These are phyloP conservation scores for Monomorium pharaonis DNA, from an alignment of 1,140 invertebrate genomes.

Conservation along the genomic window DNA sequence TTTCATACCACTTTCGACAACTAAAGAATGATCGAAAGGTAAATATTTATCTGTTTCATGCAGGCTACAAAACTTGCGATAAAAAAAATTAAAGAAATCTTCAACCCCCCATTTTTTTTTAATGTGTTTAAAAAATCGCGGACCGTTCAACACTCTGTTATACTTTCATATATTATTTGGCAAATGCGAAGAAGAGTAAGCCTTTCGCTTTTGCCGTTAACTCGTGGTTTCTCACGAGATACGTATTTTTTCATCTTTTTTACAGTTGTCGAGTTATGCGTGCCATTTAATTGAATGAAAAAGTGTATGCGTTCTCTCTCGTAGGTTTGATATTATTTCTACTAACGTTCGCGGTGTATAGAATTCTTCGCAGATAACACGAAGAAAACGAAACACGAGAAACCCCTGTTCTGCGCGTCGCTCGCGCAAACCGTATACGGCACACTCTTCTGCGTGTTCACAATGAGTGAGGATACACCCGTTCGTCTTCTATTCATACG, in stretches of 20 bases:
- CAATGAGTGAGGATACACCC: conserved; percentile 65
- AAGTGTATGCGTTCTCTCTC: not conserved
- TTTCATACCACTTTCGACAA: too few species aligned
- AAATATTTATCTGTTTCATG: too few species aligned
- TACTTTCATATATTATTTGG: not conserved
- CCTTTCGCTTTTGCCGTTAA: not conserved
- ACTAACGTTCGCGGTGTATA: too few species aligned
- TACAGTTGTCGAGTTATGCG: not conserved
- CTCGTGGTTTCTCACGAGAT: not conserved
- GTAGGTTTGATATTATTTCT: not conserved
- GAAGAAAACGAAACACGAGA: not conserved
- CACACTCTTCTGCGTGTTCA: conserved; percentile 52
- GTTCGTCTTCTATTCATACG: conserved; percentile 67
- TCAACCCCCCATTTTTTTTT: too few species aligned
- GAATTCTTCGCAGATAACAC: not conserved
- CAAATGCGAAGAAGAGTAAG: not conserved
- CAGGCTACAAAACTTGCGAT: too few species aligned
- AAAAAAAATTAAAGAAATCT: too few species aligned
- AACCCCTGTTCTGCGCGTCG: not conserved
- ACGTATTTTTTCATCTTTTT: not conserved
- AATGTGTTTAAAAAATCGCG: too few species aligned
- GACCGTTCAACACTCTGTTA: too few species aligned
- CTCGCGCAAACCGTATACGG: not conserved
- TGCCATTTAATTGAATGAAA: not conserved
- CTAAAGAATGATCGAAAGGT: too few species aligned